These are phyloP conservation scores for Conomelus anceps DNA, from an alignment of 2,888 invertebrate species.

Conservation along the genomic window DNA sequence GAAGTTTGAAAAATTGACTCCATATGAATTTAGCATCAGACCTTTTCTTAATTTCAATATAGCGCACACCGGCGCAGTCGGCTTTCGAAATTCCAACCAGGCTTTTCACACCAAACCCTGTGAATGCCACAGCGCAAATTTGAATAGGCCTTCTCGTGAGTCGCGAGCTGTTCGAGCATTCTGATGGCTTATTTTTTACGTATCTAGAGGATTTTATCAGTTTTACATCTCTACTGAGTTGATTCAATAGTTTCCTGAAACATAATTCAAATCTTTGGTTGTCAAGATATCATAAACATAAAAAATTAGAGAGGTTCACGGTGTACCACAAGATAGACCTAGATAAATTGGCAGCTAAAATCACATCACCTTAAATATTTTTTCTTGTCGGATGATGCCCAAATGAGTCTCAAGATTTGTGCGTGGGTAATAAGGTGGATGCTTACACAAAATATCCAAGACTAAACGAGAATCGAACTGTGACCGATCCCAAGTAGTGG, in stretches of 20 bases:
- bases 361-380: no score
- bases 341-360: no score
- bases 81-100: neutral
- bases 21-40: constrained; percentile 55
- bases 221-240: neutral
- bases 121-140: neutral
- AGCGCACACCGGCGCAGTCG: neutral
- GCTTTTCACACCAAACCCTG: neutral
- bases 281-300: no score
- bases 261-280: no score
- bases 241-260: neutral
- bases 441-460: no score
- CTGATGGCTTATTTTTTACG: neutral
- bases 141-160: neutral
- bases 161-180: neutral
- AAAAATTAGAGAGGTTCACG: no score
- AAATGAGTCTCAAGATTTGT: no score
- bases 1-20: constrained; percentile 62
- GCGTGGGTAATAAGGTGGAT: no score
- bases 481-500: no score
- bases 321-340: no score
- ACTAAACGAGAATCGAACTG: no score
- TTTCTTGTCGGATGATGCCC: no score
- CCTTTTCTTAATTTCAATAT: neutral
- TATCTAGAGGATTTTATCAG: neutral